Base-by-base conservation (phyloP, 2,888 invertebrate species). In the Patella ulyssiponensis region DNA sequence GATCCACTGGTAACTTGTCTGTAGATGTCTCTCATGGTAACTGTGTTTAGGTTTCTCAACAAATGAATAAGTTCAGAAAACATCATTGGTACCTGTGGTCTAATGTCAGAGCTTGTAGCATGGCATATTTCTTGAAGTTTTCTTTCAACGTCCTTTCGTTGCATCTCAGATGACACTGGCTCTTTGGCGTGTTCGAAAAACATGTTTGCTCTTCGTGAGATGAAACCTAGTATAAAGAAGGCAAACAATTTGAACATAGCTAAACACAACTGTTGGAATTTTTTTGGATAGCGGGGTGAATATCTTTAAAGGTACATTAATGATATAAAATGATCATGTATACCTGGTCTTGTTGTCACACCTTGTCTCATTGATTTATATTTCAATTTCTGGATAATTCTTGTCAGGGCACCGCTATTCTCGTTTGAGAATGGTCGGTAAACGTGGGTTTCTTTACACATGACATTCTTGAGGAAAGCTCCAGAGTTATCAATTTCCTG, bases 371-470 rank as follows among this genome's bases (percentile, higher is more conserved):
- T 94, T 77, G 95, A 93, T 81, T 93, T 79, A 83, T 86, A 89
- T 58, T 77, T 85, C 71, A 91, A 84, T 74, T 86, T 90, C 86
- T 92, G 93, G 5, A 86, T 85, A 53, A 92, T 90, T 33, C 88
- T 88, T 23, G 93, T 93, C 51, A 88, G 83, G 14, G 93, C 92
- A 1, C 93, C 93, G 80, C 90, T 92, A 58, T 90, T 87, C 2
- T 90, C 89, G 70, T 89, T 88, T 69, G 95, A 95, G 92, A 96
- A 95, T 0, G 96, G 96, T 69, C 94, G 93, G 92, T 95, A 95
- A 23, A 95, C 91, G 90, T 96, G 96, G 73, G 93, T 93, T 89
- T 96, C 96, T 23, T 92, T 93, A 56, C 95, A 94, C 0, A 92
- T 91, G 0, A 95, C 94, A 81, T 94, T 94, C 86, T 95, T 94